Percentiles rank a stretch among this genome's conserved stretches.
phyloP scores from a whole-genome alignment of 2,113 vertebrate genomes.

The Callocephalon fimbriatum region DNA sequence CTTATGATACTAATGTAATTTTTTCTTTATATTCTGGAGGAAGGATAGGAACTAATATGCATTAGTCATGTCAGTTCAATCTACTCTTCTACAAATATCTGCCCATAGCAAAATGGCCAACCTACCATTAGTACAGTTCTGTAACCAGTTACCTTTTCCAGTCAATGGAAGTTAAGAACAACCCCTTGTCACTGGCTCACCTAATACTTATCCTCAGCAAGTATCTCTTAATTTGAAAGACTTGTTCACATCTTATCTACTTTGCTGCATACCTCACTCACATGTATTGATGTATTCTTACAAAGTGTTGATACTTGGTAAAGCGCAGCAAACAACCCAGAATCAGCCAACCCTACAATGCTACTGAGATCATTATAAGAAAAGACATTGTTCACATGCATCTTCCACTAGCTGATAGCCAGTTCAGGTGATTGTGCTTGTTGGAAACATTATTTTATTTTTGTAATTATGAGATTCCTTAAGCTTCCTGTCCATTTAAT shows the following conservation, averaged over 20 bases:
- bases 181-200: fast-evolving
- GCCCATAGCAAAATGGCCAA: background rate
- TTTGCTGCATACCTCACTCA: background rate
- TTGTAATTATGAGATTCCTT: background rate
- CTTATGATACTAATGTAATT: background rate
- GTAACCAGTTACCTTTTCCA: background rate
- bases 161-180: fast-evolving
- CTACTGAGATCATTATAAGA: background rate
- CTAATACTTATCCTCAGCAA: background rate
- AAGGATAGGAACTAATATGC: background rate
- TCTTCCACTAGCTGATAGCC: background rate
- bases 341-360: background rate
- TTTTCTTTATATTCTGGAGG: background rate
- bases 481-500: background rate
- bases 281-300: background rate
- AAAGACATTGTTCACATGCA: background rate
- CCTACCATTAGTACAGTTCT: background rate
- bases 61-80: background rate
- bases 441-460: background rate
- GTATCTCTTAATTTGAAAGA: background rate
- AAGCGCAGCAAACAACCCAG: background rate
- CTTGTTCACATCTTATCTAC: background rate
- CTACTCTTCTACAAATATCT: background rate
- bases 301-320: background rate
- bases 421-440: background rate